Conservation (phyloP, 2,888 invertebrate species). For the Colletes collaris region DNA sequence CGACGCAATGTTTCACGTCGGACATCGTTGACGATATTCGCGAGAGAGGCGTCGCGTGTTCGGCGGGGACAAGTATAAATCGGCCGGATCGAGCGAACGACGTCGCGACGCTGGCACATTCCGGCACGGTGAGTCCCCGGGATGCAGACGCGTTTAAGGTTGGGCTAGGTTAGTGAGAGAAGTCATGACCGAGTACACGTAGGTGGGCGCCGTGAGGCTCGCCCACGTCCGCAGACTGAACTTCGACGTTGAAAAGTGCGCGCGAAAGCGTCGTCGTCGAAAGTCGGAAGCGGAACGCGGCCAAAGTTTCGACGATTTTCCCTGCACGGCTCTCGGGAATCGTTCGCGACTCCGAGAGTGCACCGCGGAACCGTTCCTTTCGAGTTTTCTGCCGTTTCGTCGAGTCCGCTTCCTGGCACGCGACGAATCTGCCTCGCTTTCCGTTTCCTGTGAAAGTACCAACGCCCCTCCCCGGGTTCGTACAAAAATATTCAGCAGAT, state of each 20-base stretch:
- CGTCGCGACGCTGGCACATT: conserved; percentile 4
- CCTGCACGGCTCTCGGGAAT: too few species aligned
- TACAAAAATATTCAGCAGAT: too few species aligned
- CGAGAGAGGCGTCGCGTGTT: conserved; percentile 1
- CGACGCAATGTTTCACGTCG: too few species aligned
- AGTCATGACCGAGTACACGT: conserved; percentile 46
- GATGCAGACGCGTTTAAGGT: conserved; percentile 36
- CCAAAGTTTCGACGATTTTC: conserved; percentile 3
- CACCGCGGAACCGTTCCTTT: too few species aligned
- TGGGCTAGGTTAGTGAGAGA: conserved; percentile 59
- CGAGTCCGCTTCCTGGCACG: too few species aligned
- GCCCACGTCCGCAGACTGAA: conserved; percentile 51
- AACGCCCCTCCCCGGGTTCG: too few species aligned
- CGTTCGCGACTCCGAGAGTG: too few species aligned
- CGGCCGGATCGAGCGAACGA: not conserved
- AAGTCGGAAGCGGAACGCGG: not conserved
- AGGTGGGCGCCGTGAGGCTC: conserved; percentile 52
- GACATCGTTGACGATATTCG: conserved; percentile 6
- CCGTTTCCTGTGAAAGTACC: too few species aligned
- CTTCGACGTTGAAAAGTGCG: conserved; percentile 24
- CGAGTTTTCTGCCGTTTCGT: too few species aligned
- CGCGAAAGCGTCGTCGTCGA: conserved; percentile 21
- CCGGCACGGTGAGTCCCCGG: conserved; percentile 6
- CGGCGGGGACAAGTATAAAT: conserved; percentile 6
- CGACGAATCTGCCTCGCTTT: too few species aligned